Conservation (phyloP, 2,113 vertebrate genomes). For the Electrona antarctica region DNA sequence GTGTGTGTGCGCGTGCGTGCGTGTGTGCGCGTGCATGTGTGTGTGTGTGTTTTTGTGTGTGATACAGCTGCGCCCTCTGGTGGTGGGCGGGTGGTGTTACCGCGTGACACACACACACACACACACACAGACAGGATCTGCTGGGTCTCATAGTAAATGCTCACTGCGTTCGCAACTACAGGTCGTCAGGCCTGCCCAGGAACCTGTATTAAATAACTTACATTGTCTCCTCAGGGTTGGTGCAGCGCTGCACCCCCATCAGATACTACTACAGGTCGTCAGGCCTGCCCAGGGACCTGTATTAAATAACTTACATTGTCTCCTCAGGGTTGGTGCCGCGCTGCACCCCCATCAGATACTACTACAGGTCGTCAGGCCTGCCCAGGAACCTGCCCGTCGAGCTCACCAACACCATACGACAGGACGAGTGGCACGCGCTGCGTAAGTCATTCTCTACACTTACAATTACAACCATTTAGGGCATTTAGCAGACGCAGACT, state of each 20-base stretch:
- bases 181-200: slow-evolving; percentile 82
- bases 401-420: slow-evolving; percentile 90
- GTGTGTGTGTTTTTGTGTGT: no score
- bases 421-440: slow-evolving; percentile 92
- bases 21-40: no score
- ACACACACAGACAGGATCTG: no score
- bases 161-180: no score
- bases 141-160: no score
- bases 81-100: no score
- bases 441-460: slow-evolving; percentile 79
- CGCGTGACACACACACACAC: no score
- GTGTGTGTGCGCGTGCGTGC: no score
- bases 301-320: no score
- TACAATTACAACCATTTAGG: no score
- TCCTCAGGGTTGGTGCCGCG: slow-evolving; percentile 82
- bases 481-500: no score
- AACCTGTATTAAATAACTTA: slow-evolving; percentile 71
- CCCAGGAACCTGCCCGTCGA: slow-evolving; percentile 88
- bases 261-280: slow-evolving; percentile 94
- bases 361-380: slow-evolving; percentile 89
- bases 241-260: slow-evolving; percentile 87
- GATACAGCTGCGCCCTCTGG: no score
- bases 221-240: slow-evolving; percentile 68
- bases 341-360: slow-evolving; percentile 90
- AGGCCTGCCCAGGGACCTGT: slow-evolving; percentile 86